Conservation (phyloP, 2,797 vertebrate genomes). For the Gambusia yucatana region DNA sequence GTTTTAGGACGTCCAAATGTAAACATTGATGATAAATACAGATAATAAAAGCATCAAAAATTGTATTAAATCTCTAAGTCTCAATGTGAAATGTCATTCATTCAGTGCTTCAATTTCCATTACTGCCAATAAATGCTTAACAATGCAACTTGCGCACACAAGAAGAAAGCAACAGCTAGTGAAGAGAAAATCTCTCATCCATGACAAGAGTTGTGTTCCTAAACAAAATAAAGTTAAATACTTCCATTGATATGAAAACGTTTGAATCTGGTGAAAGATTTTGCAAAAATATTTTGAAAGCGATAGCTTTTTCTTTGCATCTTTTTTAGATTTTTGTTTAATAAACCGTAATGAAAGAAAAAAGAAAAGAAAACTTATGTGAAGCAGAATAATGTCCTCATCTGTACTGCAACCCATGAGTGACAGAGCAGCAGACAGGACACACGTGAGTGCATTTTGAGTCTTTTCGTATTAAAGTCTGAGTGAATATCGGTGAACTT, state of each 20-base stretch:
- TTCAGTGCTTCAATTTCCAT: no score
- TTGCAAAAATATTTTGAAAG: not conserved
- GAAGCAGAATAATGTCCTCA: conserved; percentile 6
- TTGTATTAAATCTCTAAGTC: no score
- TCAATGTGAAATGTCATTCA: no score
- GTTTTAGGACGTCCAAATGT: no score
- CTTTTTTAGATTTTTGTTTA: not conserved
- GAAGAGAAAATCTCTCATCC: not conserved
- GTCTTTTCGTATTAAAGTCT: conserved; percentile 58
- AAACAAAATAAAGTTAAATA: not conserved
- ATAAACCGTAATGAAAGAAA: not conserved
- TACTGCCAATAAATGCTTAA: no score
- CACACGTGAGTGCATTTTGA: conserved; percentile 36
- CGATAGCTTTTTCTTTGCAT: no score
- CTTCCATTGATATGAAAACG: not conserved
- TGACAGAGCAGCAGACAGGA: conserved; percentile 43
- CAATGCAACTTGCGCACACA: not conserved
- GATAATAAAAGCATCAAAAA: no score
- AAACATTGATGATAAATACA: no score
- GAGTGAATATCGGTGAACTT: conserved; percentile 73
- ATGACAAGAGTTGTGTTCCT: not conserved
- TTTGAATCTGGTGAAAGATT: not conserved
- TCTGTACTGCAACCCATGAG: conserved; percentile 23
- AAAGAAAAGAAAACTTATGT: not conserved
- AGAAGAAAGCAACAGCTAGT: not conserved